A percentile compares a stretch with the other conserved stretches of the same genome.
Conservation (phyloP, 2,888 invertebrate species). For the Tholera decimalis region DNA sequence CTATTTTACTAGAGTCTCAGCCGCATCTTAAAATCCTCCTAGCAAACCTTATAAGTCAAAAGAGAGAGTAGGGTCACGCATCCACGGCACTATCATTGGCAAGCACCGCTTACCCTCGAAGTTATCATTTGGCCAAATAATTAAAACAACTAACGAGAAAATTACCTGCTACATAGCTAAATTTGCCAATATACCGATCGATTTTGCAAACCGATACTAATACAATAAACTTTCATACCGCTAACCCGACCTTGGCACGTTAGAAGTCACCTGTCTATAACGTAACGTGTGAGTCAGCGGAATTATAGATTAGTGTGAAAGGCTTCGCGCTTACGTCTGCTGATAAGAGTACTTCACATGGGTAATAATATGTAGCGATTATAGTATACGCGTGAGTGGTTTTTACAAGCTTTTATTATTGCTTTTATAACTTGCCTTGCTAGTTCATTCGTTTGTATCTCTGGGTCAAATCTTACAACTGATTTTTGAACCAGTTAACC, state of each 20-base stretch:
- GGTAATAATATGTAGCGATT: constrained; percentile 1
- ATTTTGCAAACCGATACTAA: constrained; percentile 9
- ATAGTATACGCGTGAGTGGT: background rate
- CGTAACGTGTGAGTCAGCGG: constrained; percentile 32
- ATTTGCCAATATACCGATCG: background rate
- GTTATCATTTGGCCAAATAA: too few relatives aligned
- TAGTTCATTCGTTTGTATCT: too few relatives aligned
- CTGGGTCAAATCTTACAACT: too few relatives aligned
- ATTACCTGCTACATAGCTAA: background rate
- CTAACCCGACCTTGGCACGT: constrained; percentile 30
- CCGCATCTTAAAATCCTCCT: too few relatives aligned
- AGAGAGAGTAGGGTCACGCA: too few relatives aligned
- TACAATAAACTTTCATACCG: background rate
- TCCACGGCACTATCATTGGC: too few relatives aligned
- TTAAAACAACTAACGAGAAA: background rate
- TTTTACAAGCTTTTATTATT: background rate
- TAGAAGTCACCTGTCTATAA: constrained; percentile 21
- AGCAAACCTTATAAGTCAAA: too few relatives aligned
- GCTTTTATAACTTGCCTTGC: too few relatives aligned
- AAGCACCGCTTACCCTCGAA: too few relatives aligned
- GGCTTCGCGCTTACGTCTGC: constrained; percentile 38
- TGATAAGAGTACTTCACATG: constrained; percentile 23
- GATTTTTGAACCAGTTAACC: too few relatives aligned
- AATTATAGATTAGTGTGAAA: constrained; percentile 46
- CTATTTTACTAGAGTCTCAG: too few relatives aligned